Base-by-base conservation (phyloP, 2,888 invertebrate genomes). In the Parthenolecanium corni region DNA sequence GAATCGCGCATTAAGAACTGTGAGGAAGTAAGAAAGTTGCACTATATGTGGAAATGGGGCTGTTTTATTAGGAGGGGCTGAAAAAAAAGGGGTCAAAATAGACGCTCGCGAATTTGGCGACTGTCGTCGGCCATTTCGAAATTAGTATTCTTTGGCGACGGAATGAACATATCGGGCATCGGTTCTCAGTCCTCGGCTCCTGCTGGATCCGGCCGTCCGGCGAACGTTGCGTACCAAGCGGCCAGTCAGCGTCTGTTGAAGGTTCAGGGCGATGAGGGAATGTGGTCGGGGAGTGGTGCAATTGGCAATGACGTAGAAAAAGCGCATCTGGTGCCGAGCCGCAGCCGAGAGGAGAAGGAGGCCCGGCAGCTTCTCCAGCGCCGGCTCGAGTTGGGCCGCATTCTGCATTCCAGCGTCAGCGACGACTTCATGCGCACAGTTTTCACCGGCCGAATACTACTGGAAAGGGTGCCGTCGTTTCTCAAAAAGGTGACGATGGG, bases 341-440 rank as follows among this genome's bases (percentile, higher is more conserved):
- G 80, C 66, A 76, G 75, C 66, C 77, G 84, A 40, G 85, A 86
- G 72, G 86, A 86, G 74, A 80, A 83, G 65, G 77, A 77, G 53
- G 82, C 83, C 42, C 76, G 86, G 70, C 82, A 83, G 69, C 85
- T 85, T 73, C 76, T 86, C 64, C 76, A 83, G 68, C 81, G 81
- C 72, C 80, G 84, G 2, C 1, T 58, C 14, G 58, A 58, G 23
- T 36, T 58, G 49, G 36, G 58, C 16, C 20, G 49, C 31, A 49
- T 58, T 31, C 23, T 58, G 49, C 58, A 49, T 16, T 58, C 58
- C 58, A 49, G 58, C 38, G 47, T 38, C 18, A 58, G 49, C 49
- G 58, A 58, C 25, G 58, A 58, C 21, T 58, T 58, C 49, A 58
- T 58, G 58, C 58, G 58, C 49, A 38, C 49, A 58, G 58, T 58